Conservation (phyloP, 2,113 vertebrate species). For the Scatophagus argus region DNA sequence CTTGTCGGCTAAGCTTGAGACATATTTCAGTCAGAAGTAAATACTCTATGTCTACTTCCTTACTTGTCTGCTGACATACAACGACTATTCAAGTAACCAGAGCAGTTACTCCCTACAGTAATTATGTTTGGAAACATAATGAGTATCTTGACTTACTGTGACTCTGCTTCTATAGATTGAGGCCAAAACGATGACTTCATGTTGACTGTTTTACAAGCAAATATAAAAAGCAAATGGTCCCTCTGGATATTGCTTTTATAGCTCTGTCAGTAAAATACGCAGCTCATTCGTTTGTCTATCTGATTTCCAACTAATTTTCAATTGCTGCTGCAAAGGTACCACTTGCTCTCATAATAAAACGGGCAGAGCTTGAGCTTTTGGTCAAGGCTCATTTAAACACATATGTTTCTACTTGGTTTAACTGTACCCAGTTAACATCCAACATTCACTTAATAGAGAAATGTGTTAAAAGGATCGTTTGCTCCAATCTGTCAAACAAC, state of each 20-base stretch:
- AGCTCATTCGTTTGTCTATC: not conserved
- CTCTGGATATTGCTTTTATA: not conserved
- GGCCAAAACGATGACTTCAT: slow-evolving; percentile 9
- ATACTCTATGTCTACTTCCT: not conserved
- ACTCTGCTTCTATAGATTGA: not conserved
- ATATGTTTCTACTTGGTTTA: slow-evolving; percentile 49
- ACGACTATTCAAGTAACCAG: not conserved
- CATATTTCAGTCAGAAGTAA: not conserved
- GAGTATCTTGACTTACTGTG: not conserved
- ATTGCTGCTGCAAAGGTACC: not conserved
- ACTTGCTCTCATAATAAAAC: not conserved
- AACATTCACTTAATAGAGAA: slow-evolving; percentile 3
- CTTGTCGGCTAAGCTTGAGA: not conserved
- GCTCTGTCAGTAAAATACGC: not conserved
- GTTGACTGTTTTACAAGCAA: not conserved
- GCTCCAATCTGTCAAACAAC: slow-evolving; percentile 59
- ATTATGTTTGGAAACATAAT: slow-evolving; percentile 14
- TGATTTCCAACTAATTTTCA: not conserved
- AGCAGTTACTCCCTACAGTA: not conserved
- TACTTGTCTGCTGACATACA: not conserved
- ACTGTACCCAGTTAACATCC: slow-evolving; percentile 26
- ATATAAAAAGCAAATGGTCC: not conserved
- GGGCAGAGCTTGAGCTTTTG: slow-evolving; percentile 15
- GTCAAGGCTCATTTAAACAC: slow-evolving; percentile 45
- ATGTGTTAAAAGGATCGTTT: slow-evolving; percentile 51